Evolutionary conservation across 2,797 vertebrate species (phyloP), one percentile per base, ranked within the genome.

Genomic region (Clarias laeviceps): DNA sequence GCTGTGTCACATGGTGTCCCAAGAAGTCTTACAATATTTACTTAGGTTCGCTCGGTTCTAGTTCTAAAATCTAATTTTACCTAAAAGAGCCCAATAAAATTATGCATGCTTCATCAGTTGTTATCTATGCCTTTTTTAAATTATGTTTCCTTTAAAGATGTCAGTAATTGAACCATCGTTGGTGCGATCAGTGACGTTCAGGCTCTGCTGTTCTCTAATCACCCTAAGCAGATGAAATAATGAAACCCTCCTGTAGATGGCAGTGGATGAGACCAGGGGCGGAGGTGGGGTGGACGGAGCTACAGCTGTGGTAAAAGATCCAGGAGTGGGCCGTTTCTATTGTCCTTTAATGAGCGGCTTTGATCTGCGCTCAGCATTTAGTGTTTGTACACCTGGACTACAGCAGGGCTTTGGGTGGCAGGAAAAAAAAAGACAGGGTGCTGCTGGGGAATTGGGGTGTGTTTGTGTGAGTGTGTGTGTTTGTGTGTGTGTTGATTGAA

Each of bases 361-460:
- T 96, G 94, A 96, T 94, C 93, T 95, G 90, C 81, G 87, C 87
- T 90, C 88, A 87, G 90, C 89, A 90, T 94, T 94, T 93, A 93
- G 93, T 94, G 94, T 95, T 95, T 95, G 95, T 95, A 93, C 95
- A 96, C 95, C 95, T 96, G 95, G 94, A 91, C 86, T 87, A 4
- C 90, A 84, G 89, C 9, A 88, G 89, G 92, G 93, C 91, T 91
- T 89, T 91, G 89, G 91, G 91, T 88, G 50, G 22, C 32, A 59
- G 65, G 54, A 22, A 65, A 66, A 81, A 34, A 70, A 66, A 81
- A 65, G 17, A 65, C 62, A 73, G 66, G 86, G 73, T 72, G 78
- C 83, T 81, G 73, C 66, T 79, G 78, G 81, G 76, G 81, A 82
- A 64, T 74, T 27, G 78, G 79, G 24, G 85, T 85, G 54, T 24